Evolutionary conservation across 1,140 invertebrate species (phyloP), one percentile per base, ranked within the genome.

Genomic region (Monomorium pharaonis): DNA sequence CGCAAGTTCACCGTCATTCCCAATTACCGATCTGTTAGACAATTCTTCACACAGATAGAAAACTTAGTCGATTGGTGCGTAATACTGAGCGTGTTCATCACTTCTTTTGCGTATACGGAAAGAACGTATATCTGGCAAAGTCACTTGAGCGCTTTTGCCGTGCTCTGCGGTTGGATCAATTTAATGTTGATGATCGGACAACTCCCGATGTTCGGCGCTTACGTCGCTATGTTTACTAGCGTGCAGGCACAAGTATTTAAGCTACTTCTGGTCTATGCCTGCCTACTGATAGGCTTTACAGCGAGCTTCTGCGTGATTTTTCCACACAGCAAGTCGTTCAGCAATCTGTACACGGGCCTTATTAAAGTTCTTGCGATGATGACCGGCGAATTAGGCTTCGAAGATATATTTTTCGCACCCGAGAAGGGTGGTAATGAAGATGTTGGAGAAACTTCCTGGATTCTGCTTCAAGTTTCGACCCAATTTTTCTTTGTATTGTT

Each of bases 291-390:
- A 30, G 98, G 98, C 0, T 98, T 98, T 89, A 98, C 97, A 1
- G 97, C 98, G 30, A 98, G 97, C 93, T 98, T 98, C 91, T 98
- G 97, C 93, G 97, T 98, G 0, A 97, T 98, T 88, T 98, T 98
- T 94, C 97, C 97, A 0, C 96, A 97, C 58, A 97, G 97, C 1
- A 96, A 97, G 10, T 97, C 97, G 0, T 98, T 98, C 92, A 96
- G 97, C 33, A 97, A 97, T 94, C 97, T 97, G 1, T 96, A 98
- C 84, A 97, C 97, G 92, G 97, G 97, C 24, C 96, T 98, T 51
- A 97, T 98, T 49, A 98, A 98, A 6, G 97, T 98, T 0, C 93
- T 98, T 56, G 98, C 98, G 0, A 98, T 98, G 97, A 98, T 98
- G 98, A 98, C 98, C 2, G 98, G 98, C 0, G 98, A 98, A 92